Percentiles rank a stretch among this genome's conserved stretches.
These are phyloP conservation scores for Steatocranus sp. DNA, from an alignment of 2,797 vertebrate species.

Conservation along the genomic window DNA sequence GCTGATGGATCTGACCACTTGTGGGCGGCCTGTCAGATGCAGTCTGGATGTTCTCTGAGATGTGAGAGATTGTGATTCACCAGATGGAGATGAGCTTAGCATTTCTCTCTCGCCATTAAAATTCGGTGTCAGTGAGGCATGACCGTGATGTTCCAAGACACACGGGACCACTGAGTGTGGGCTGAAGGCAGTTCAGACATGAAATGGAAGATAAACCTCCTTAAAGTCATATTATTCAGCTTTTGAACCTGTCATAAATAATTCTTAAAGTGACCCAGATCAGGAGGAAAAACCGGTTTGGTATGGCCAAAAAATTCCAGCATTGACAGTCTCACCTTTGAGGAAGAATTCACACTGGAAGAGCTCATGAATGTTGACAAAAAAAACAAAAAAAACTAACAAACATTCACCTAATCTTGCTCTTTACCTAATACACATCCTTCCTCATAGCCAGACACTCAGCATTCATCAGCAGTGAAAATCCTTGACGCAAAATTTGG, in stretches of 20 bases:
- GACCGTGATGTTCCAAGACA: neutral
- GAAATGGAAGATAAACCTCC: neutral
- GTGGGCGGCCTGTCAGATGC: neutral
- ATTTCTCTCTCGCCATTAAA: neutral
- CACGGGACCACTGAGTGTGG: neutral
- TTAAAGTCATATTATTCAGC: neutral
- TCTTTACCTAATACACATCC: neutral
- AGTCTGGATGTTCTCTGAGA: neutral
- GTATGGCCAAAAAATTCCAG: neutral
- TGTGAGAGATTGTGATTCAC: neutral
- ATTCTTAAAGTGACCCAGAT: neutral
- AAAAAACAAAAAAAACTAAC: neutral
- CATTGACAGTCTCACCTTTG: neutral
- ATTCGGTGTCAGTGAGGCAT: neutral
- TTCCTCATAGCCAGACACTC: neutral
- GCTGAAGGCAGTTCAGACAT: neutral
- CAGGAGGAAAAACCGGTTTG: neutral
- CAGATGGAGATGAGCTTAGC: neutral
- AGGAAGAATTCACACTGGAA: neutral
- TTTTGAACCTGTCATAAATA: neutral
- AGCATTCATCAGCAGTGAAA: neutral
- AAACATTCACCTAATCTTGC: neutral
- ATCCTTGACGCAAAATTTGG: fast-evolving
- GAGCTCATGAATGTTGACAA: neutral
- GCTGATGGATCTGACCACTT: neutral